These are phyloP conservation scores for Petrolisthes cinctipes DNA, from an alignment of 2,888 invertebrate genomes.

Conservation along the genomic window DNA sequence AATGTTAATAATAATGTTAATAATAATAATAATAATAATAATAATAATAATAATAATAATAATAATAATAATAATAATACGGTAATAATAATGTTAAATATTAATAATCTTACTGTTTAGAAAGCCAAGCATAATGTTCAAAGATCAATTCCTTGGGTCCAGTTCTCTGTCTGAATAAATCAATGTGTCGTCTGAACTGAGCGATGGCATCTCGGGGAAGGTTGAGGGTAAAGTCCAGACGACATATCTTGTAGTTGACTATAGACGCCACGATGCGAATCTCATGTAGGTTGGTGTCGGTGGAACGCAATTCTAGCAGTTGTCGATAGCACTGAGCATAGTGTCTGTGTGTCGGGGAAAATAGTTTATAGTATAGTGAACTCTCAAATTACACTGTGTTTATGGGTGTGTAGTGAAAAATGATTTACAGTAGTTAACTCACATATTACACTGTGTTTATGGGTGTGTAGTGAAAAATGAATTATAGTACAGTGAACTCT, in stretches of 20 bases:
- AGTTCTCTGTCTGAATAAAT: slow-evolving; percentile 72
- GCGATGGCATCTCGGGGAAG: slow-evolving; percentile 93
- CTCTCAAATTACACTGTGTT: background rate
- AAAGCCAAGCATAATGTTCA: slow-evolving; percentile 96
- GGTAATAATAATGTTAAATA: background rate
- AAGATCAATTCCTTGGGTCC: slow-evolving; percentile 89
- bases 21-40: too few relatives aligned
- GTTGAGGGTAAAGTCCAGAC: slow-evolving; percentile 88
- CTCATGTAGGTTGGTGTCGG: slow-evolving; percentile 92
- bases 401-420: background rate
- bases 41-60: background rate
- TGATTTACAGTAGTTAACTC: too few relatives aligned
- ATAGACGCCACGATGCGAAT: slow-evolving; percentile 94
- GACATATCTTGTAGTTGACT: slow-evolving; percentile 94
- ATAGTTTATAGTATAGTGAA: slow-evolving; percentile 41
- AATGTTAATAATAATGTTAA: slow-evolving; percentile 75
- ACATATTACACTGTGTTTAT: too few relatives aligned
- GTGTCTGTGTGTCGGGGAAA: slow-evolving; percentile 70
- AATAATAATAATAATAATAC: background rate
- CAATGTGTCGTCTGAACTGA: slow-evolving; percentile 89
- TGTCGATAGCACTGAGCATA: slow-evolving; percentile 88
- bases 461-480: background rate
- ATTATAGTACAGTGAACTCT: background rate
- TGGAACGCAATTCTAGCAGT: slow-evolving; percentile 87
- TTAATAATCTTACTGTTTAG: slow-evolving; percentile 82